Base-by-base conservation (phyloP, 1,140 invertebrate species). In the Camponotus pennsylvanicus region DNA sequence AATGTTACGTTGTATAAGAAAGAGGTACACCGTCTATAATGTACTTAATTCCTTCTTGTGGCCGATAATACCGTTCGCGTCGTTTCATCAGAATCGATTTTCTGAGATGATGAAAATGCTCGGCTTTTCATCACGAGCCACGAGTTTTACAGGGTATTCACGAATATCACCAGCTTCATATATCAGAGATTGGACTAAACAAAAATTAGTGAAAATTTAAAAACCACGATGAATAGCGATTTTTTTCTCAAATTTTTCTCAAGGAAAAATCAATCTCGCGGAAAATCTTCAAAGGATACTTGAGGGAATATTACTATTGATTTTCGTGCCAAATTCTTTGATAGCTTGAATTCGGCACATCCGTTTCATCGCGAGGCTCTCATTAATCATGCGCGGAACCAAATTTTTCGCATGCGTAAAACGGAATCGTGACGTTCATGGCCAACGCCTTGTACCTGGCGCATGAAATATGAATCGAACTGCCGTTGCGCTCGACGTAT, bases 1-100 rank as follows among this genome's bases (percentile, higher is more conserved):
- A 76, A 61, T 61, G 34, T 76, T 42, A 76, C 11, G 55, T 37
- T 61, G 34, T 42, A 13, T 78, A 61, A 66, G 18, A 27, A 13
- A 49, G 18, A 78, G 59, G 66, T 78, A 66, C 37, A 15, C 21
- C 73, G 55, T 61, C 55, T 78, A 78, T 64, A 78, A 78, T 78
- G 61, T 78, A 66, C 76, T 66, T 78, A 78, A 78, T 78, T 78
- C 42, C 76, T 66, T 66, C 75, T 78, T 78, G 75, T 27, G 75
- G 59, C 59, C 61, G 76, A 67, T 78, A 78, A 66, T 78, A 78
- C 42, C 76, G 40, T 64, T 77, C 75, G 40, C 76, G 42, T 78
- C 76, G 76, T 78, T 80, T 80, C 37, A 45, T 67, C 66, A 3
- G 21, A 9, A 80, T 80, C 78, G 78, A 80, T 80, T 40, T 80